phyloP scores from a whole-genome alignment of 2,888 invertebrate genomes.

The Perdita meconis region DNA sequence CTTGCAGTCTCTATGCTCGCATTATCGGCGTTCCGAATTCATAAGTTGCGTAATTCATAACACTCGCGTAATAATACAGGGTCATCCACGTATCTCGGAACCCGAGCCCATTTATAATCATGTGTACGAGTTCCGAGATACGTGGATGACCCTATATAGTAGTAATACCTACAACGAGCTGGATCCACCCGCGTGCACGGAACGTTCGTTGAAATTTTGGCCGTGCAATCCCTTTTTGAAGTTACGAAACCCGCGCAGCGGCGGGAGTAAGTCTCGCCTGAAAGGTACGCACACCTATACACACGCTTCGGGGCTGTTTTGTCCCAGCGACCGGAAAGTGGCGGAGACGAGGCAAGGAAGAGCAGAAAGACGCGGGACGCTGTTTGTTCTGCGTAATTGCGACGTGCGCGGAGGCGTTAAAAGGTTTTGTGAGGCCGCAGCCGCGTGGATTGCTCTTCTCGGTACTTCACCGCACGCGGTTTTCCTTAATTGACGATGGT shows the following conservation, averaged over 20 bases:
- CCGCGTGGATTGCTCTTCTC: constrained; percentile 27
- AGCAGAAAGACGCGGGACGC: constrained; percentile 37
- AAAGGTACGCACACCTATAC: constrained; percentile 32
- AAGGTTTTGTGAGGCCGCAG: constrained; percentile 45
- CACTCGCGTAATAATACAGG: constrained; percentile 48
- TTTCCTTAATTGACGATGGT: constrained; percentile 29
- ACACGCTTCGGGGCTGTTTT: constrained; percentile 56
- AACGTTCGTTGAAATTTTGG: constrained; percentile 58
- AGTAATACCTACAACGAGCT: too few species aligned
- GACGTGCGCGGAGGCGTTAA: constrained; percentile 55
- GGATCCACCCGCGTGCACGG: not conserved
- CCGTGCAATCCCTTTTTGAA: constrained; percentile 53
- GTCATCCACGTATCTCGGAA: not conserved
- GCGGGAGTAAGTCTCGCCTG: constrained; percentile 53
- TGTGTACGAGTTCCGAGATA: too few species aligned
- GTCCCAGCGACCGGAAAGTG: constrained; percentile 3
- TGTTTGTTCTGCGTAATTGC: constrained; percentile 62
- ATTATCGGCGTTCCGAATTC: constrained; percentile 48
- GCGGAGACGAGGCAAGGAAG: not conserved
- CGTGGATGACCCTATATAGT: too few species aligned
- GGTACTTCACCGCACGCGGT: constrained; percentile 9
- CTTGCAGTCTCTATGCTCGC: constrained; percentile 15
- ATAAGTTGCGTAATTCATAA: constrained; percentile 46
- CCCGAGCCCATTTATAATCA: too few species aligned
- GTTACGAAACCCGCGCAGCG: constrained; percentile 35